A percentile compares a stretch with the other conserved stretches of the same genome.
Conservation (phyloP, 1,140 invertebrate genomes). For the Bombus difficillimus region DNA sequence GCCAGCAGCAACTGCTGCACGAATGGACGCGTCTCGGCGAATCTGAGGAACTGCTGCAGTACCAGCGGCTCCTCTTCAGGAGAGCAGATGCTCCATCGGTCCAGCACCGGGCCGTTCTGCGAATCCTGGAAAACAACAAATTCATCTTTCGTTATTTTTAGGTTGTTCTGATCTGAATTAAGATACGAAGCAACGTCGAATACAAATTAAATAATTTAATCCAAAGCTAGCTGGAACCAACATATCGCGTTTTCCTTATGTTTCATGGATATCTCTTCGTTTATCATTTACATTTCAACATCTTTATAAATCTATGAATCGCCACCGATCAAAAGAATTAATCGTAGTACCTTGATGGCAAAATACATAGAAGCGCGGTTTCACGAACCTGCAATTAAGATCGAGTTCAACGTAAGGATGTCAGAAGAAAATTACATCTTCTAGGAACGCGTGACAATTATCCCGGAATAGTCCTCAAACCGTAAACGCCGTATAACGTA, state of each 20-base stretch:
- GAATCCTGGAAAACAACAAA: constrained; percentile 83
- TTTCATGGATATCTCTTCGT: too few species aligned
- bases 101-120: constrained; percentile 89
- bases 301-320: neutral
- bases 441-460: neutral
- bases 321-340: neutral
- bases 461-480: neutral
- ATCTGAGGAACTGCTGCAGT: constrained; percentile 93
- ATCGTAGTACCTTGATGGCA: neutral
- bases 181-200: too few species aligned
- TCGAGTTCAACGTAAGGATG: too few species aligned
- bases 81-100: constrained; percentile 92
- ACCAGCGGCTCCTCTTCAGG: constrained; percentile 93
- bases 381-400: neutral
- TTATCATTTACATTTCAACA: too few species aligned
- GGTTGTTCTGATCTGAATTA: too few species aligned
- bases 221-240: too few species aligned
- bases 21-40: constrained; percentile 91
- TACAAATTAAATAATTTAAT: too few species aligned
- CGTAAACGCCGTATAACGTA: neutral
- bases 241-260: too few species aligned
- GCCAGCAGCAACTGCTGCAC: constrained; percentile 91
- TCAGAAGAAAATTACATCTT: neutral
- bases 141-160: neutral
- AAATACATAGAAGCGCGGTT: neutral